phyloP scores from a whole-genome alignment of 2,113 vertebrate species.

The Pardalotus punctatus region DNA sequence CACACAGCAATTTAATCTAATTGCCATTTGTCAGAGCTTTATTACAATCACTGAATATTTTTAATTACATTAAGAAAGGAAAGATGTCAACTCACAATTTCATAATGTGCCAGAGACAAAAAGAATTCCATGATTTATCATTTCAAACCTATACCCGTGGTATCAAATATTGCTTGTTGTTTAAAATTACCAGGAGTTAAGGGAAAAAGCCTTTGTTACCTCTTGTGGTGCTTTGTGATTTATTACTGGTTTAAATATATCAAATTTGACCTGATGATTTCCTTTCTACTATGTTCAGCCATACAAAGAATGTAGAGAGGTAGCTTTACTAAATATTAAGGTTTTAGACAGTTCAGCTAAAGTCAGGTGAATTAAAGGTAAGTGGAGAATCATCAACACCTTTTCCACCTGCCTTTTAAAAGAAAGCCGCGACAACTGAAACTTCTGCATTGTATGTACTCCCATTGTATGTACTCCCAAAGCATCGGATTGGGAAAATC shows the following conservation, averaged over 20 bases:
- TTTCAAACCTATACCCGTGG: fast-evolving
- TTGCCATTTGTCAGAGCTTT: constrained; percentile 41
- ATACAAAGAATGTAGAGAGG: neutral
- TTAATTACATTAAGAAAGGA: constrained; percentile 35
- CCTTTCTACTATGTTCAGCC: neutral
- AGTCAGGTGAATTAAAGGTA: neutral
- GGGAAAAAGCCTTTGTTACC: neutral
- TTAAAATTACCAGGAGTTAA: neutral
- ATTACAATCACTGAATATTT: constrained; percentile 26
- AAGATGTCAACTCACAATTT: constrained; percentile 3
- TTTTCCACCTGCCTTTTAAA: neutral
- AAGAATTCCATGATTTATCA: neutral
- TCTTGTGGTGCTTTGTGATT: neutral
- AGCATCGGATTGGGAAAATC: neutral
- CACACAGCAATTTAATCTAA: constrained; percentile 43
- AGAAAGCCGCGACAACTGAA: neutral
- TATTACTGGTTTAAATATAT: neutral
- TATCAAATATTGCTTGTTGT: neutral
- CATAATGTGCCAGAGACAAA: neutral
- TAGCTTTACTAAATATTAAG: neutral
- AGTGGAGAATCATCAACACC: neutral
- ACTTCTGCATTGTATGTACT: neutral
- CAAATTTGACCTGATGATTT: neutral
- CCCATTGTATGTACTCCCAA: neutral
- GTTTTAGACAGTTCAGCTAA: neutral